Percentiles rank a stretch among this genome's conserved stretches.
These are phyloP conservation scores for Leptinotarsa tumamoca DNA, from an alignment of 2,888 invertebrate species.

Conservation along the genomic window DNA sequence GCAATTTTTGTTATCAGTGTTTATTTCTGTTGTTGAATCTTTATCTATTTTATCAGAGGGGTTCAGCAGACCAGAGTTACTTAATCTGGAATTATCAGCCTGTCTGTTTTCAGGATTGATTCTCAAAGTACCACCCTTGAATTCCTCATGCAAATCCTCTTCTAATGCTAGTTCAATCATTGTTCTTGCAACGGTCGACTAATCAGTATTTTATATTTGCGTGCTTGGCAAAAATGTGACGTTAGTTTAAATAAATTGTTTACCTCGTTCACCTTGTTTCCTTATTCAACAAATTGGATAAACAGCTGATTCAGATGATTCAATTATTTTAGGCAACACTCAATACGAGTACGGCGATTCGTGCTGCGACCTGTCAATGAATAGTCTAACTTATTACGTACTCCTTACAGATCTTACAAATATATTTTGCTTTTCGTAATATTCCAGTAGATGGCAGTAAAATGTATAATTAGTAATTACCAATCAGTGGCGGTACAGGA, in stretches of 20 bases:
- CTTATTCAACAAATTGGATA: constrained; percentile 35
- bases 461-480: too few species aligned
- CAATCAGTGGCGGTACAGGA: too few species aligned
- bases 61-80: constrained; percentile 40
- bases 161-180: constrained; percentile 64
- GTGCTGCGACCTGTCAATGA: background rate
- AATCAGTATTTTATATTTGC: constrained; percentile 19
- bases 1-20: constrained; percentile 52
- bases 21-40: constrained; percentile 48
- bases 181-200: constrained; percentile 3
- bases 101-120: constrained; percentile 53
- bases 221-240: constrained; percentile 9
- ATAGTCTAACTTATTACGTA: background rate
- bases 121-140: constrained; percentile 69
- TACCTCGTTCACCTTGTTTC: constrained; percentile 22
- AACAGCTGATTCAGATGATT: constrained; percentile 44
- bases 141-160: constrained; percentile 70
- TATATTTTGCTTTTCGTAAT: too few species aligned
- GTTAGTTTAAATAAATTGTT: constrained; percentile 29
- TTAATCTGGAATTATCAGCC: constrained; percentile 36
- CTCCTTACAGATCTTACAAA: too few species aligned
- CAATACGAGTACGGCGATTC: constrained; percentile 23
- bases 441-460: too few species aligned
- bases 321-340: constrained; percentile 37
- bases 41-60: constrained; percentile 51